A percentile compares a stretch with the other conserved stretches of the same genome.
These are phyloP conservation scores for Puntigrus tetrazona DNA, from an alignment of 2,113 vertebrate species.

Conservation along the genomic window DNA sequence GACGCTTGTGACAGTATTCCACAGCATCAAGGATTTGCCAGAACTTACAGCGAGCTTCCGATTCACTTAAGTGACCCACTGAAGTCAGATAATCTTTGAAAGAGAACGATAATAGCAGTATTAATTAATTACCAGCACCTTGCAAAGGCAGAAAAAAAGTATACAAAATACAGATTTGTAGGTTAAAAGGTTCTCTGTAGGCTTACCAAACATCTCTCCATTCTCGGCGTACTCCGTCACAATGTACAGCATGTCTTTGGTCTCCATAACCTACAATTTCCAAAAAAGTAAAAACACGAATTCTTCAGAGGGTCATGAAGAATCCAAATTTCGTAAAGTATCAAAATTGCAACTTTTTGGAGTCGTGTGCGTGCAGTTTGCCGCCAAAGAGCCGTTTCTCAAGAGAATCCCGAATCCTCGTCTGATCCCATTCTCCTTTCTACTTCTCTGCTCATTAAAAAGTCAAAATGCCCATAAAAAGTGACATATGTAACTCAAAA, in stretches of 20 bases:
- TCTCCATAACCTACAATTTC: constrained; percentile 85
- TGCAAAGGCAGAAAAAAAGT: not conserved
- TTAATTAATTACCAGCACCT: not conserved
- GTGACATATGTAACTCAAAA: too few species aligned
- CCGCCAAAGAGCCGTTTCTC: not conserved
- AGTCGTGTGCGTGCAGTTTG: not conserved
- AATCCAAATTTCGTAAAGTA: not conserved
- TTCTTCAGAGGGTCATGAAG: not conserved
- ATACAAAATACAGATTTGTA: not conserved
- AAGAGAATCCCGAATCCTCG: not conserved
- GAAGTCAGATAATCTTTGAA: constrained; percentile 82
- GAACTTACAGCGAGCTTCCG: constrained; percentile 84
- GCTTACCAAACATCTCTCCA: constrained; percentile 87
- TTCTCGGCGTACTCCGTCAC: constrained; percentile 87
- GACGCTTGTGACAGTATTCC: constrained; percentile 47
- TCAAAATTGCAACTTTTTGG: not conserved
- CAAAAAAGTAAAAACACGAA: constrained; percentile 28
- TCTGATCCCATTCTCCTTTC: too few species aligned
- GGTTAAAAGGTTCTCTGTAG: not conserved
- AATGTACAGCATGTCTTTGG: constrained; percentile 87
- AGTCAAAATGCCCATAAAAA: not conserved
- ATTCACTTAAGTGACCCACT: constrained; percentile 81
- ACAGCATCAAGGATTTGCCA: constrained; percentile 87
- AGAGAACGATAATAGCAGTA: constrained; percentile 7
- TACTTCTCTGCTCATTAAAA: not conserved